These are phyloP conservation scores for Sciurus carolinensis DNA, from an alignment of 2,797 vertebrate species.

Conservation along the genomic window DNA sequence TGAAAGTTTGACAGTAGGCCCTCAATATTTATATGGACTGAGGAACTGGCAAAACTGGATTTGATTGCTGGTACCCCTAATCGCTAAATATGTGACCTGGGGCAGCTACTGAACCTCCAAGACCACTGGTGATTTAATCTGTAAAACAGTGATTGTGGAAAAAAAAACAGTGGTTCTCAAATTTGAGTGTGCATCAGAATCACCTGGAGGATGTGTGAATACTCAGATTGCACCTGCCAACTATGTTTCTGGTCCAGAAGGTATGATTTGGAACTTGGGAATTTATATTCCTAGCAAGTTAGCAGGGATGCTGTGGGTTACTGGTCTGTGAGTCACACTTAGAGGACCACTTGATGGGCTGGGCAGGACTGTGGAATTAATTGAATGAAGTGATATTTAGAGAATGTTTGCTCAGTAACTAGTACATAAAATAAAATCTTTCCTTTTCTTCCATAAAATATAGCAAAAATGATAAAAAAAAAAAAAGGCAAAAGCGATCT, in stretches of 20 bases:
- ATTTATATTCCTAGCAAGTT: not conserved
- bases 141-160: not conserved
- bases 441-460: not conserved
- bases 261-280: rapidly evolving
- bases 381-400: not conserved
- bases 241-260: not conserved
- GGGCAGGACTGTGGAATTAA: not conserved
- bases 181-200: not conserved
- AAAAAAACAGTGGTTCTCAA: rapidly evolving
- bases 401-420: not conserved
- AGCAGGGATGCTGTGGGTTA: not conserved
- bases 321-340: not conserved
- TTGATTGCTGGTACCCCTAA: not conserved
- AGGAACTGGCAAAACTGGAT: not conserved
- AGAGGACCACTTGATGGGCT: not conserved
- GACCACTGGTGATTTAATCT: not conserved
- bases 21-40: no score
- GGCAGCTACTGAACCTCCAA: not conserved
- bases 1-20: not conserved
- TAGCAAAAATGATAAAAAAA: conserved; percentile 3
- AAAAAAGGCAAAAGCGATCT: conserved; percentile 25
- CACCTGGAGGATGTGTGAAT: not conserved
- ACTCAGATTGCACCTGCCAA: not conserved
- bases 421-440: conserved; percentile 63
- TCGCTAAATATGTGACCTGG: not conserved